phyloP scores from a whole-genome alignment of 2,113 vertebrate species.

The Suricata suricatta region DNA sequence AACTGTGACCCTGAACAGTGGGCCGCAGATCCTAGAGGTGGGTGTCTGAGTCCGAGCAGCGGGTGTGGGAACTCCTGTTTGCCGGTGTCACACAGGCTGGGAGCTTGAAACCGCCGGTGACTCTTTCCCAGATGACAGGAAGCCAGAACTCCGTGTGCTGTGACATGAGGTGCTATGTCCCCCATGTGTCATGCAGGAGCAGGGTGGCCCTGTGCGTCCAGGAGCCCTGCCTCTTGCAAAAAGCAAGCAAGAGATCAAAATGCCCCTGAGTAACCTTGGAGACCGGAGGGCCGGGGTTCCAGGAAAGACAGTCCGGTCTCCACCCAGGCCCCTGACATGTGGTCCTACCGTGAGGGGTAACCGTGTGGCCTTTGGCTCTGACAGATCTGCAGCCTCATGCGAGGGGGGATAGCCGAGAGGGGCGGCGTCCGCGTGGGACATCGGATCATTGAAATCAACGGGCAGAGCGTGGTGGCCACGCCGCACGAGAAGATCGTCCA shows the following conservation, averaged over 20 bases:
- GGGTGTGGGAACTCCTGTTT: background rate
- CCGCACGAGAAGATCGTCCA: constrained; percentile 98
- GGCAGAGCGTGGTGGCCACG: constrained; percentile 97
- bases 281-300: background rate
- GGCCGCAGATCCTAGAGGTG: background rate
- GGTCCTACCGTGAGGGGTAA: background rate
- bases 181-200: accelerated
- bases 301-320: background rate
- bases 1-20: background rate
- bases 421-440: constrained; percentile 98
- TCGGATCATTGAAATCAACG: constrained; percentile 98
- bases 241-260: background rate
- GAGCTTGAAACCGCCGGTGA: background rate
- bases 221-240: background rate
- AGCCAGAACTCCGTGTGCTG: accelerated
- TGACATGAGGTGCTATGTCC: background rate
- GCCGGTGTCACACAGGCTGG: background rate
- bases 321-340: accelerated
- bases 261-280: background rate
- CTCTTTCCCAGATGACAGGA: background rate
- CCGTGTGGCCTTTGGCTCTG: background rate
- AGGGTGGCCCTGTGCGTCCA: accelerated
- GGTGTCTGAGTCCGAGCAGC: background rate
- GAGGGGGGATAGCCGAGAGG: constrained; percentile 96
- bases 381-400: constrained; percentile 99